Conservation (phyloP, 1,140 invertebrate species). For the Drosophila orena region DNA sequence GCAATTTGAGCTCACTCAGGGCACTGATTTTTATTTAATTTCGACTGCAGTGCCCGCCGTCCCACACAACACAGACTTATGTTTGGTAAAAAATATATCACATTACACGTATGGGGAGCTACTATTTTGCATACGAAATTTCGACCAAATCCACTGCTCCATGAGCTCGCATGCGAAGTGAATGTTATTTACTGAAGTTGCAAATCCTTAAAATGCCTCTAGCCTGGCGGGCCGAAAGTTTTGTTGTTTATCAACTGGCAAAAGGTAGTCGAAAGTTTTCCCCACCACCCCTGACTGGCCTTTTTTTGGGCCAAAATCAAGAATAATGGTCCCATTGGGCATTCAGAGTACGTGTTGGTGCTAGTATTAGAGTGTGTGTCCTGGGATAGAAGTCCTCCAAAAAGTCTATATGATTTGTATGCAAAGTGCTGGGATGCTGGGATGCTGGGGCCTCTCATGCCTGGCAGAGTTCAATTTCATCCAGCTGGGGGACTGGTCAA, state of each 20-base stretch:
- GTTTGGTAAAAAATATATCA: slow-evolving; percentile 54
- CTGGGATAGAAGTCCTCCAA: slow-evolving; percentile 23
- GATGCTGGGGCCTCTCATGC: slow-evolving; percentile 65
- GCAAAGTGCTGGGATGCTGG: slow-evolving; percentile 76
- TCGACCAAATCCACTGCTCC: slow-evolving; percentile 10
- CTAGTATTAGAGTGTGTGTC: slow-evolving; percentile 32
- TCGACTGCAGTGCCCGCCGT: slow-evolving; percentile 55
- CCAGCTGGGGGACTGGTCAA: slow-evolving; percentile 2
- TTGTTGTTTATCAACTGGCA: slow-evolving; percentile 57
- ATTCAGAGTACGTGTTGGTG: slow-evolving; percentile 55
- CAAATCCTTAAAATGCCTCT: slow-evolving; percentile 70
- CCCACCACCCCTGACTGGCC: neutral
- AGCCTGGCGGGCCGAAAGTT: slow-evolving; percentile 57
- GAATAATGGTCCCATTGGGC: slow-evolving; percentile 77
- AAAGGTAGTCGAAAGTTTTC: slow-evolving; percentile 46
- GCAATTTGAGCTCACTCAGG: slow-evolving; percentile 74
- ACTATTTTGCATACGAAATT: slow-evolving; percentile 66
- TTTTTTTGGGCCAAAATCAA: slow-evolving; percentile 60
- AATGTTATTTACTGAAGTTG: slow-evolving; percentile 75
- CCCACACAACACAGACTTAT: slow-evolving; percentile 13
- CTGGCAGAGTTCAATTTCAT: slow-evolving; percentile 69
- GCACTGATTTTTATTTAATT: slow-evolving; percentile 81
- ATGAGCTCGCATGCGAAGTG: slow-evolving; percentile 6
- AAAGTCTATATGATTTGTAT: slow-evolving; percentile 74
- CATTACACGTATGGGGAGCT: slow-evolving; percentile 65